Evolutionary conservation across 1,140 invertebrate species (phyloP).

Genomic region (Papilio xuthus): DNA sequence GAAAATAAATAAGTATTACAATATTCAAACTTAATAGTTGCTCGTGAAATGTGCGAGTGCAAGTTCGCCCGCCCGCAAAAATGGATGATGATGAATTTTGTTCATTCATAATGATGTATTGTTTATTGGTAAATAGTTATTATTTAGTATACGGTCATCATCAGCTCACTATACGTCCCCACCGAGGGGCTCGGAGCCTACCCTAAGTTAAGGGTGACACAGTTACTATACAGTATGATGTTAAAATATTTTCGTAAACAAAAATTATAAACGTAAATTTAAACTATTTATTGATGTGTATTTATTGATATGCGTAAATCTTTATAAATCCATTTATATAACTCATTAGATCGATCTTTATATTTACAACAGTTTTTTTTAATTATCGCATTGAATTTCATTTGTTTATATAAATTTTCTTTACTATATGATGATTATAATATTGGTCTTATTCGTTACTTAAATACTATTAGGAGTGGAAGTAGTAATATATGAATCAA

Average conservation of each 20-base stretch:
- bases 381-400: neutral
- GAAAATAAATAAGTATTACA: neutral
- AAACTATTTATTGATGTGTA: neutral
- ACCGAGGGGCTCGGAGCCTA: too few species aligned
- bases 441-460: conserved; percentile 15
- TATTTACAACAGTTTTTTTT: neutral
- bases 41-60: too few species aligned
- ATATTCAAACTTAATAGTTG: neutral
- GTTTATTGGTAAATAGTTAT: too few species aligned
- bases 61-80: too few species aligned
- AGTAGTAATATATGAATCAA: neutral
- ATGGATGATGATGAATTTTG: too few species aligned
- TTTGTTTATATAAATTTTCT: neutral
- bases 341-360: neutral
- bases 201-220: too few species aligned
- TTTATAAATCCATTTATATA: neutral
- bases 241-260: too few species aligned
- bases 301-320: neutral
- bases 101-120: too few species aligned
- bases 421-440: neutral
- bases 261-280: neutral
- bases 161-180: too few species aligned
- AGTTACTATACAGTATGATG: too few species aligned
- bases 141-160: too few species aligned
- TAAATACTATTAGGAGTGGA: conserved; percentile 1